Conservation (phyloP, 2,888 invertebrate genomes). For the Subacronicta megacephala region DNA sequence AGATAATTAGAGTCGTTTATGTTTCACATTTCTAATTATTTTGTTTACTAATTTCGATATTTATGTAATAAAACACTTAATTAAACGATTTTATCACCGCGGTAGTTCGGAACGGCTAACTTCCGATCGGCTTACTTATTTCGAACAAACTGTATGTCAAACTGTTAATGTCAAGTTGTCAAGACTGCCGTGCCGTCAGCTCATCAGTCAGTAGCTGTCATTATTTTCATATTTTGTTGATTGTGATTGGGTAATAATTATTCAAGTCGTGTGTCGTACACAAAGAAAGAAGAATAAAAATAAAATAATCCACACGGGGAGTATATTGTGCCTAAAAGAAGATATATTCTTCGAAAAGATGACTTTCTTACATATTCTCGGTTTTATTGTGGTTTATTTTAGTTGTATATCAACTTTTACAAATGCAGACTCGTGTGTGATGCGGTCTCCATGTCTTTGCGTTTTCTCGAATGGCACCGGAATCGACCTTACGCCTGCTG, state of each 20-base stretch:
- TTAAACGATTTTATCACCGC: no score
- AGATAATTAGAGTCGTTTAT: no score
- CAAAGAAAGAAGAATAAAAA: conserved; percentile 30
- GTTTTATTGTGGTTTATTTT: conserved; percentile 57
- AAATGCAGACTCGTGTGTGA: conserved; percentile 73
- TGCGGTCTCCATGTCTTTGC: conserved; percentile 79
- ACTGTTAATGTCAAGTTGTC: no score
- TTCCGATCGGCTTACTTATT: no score
- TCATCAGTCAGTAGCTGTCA: conserved; percentile 31
- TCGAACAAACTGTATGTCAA: no score
- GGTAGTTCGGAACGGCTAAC: no score
- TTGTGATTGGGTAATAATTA: conserved; percentile 33
- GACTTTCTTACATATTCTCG: conserved; percentile 54
- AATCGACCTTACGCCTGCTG: conserved; percentile 78
- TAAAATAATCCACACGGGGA: conserved; percentile 17
- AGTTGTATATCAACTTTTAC: conserved; percentile 51
- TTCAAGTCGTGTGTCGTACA: conserved; percentile 20
- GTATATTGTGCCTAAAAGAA: conserved; percentile 9
- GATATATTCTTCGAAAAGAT: conserved; percentile 49
- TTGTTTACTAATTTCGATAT: no score
- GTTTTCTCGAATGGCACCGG: conserved; percentile 86
- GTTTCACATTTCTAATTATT: no score
- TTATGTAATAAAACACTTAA: no score
- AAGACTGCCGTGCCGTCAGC: conserved; percentile 17
- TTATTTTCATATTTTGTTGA: conserved; percentile 23